Conservation (phyloP, 2,797 vertebrate genomes). For the Hyperoplus lanceolatus region DNA sequence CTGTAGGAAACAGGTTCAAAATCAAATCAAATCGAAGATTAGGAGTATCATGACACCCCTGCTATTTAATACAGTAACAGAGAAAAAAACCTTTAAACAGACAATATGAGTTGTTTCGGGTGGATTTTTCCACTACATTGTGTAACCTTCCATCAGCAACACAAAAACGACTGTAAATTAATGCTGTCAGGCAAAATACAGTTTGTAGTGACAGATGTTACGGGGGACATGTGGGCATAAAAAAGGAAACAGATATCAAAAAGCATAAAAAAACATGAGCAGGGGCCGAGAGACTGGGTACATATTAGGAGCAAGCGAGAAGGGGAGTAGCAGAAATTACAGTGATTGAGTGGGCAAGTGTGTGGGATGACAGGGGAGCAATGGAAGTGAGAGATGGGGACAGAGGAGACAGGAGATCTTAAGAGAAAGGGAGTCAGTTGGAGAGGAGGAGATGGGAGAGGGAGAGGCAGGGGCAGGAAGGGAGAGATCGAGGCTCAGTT, state of each 20-base stretch:
- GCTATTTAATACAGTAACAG: neutral
- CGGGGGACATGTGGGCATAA: conserved; percentile 18
- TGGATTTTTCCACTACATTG: neutral
- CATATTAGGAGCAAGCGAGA: conserved; percentile 40
- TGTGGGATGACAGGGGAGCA: conserved; percentile 43
- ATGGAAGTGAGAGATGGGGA: conserved; percentile 47
- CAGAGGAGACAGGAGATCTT: conserved; percentile 28
- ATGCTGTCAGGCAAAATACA: conserved; percentile 12
- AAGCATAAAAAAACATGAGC: conserved; percentile 52
- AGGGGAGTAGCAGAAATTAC: conserved; percentile 47
- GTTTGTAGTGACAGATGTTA: conserved; percentile 36
- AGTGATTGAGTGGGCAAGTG: conserved; percentile 63
- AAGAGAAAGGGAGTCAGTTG: conserved; percentile 1
- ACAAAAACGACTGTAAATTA: conserved; percentile 2
- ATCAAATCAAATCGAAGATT: too few relatives aligned
- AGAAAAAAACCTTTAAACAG: neutral
- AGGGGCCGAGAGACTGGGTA: conserved; percentile 25
- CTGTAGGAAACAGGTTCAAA: neutral
- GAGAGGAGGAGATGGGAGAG: neutral
- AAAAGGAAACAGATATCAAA: conserved; percentile 44
- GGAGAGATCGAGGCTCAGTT: conserved; percentile 6
- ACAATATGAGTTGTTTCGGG: neutral
- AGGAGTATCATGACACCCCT: too few relatives aligned
- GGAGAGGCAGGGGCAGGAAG: neutral
- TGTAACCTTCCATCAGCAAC: conserved; percentile 3